Base-by-base conservation (phyloP, 2,113 vertebrate genomes). In the Cettia cetti region DNA sequence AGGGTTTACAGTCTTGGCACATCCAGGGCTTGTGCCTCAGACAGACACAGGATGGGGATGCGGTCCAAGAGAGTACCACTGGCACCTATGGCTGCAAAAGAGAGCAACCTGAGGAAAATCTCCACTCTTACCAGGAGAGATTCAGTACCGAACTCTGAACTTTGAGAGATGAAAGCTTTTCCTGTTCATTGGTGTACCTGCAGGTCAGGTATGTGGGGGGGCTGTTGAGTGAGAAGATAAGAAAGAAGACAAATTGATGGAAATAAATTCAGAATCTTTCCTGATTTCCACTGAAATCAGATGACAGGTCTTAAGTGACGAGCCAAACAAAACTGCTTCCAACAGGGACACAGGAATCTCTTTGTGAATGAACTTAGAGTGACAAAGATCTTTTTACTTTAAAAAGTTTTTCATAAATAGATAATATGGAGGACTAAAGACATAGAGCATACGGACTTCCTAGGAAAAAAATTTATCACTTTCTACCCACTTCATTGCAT, bases 71-170 rank as follows among this genome's bases (percentile, higher is more conserved):
- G 12, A 89, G 21, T 8, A 65, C 4, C 22, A 14, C n/a, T 0
- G 1, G 7, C 35, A 9, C 3, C 1, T 1, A 22, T 2, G 1
- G 7, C 24, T 63, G 35, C 20, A 50, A 56, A 78, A 64, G 22
- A 49, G 13, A 65, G 16, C 21, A 65, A 45, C 5, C 13, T 74
- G 26, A 83, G 35, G 44, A 83, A 89, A 65, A 82, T 3, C 31
- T 69, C 35, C 56, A 60, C 30, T 9, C 6, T 57, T 61, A 6
- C 2, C 7, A 30, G 33, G 4, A 44, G 9, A 85, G 72, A 83
- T 15, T 6, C 39, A 86, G 30, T 57, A 70, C 21, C 40, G 64
- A 54, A 33, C 23, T 47, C 60, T 47, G 24, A 93, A 37, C 33
- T 80, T 79, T 13, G 12, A 31, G 35, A 81, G 24, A 27, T 18